Base-by-base conservation (phyloP, 2,888 invertebrate genomes). In the Alcis repandata region DNA sequence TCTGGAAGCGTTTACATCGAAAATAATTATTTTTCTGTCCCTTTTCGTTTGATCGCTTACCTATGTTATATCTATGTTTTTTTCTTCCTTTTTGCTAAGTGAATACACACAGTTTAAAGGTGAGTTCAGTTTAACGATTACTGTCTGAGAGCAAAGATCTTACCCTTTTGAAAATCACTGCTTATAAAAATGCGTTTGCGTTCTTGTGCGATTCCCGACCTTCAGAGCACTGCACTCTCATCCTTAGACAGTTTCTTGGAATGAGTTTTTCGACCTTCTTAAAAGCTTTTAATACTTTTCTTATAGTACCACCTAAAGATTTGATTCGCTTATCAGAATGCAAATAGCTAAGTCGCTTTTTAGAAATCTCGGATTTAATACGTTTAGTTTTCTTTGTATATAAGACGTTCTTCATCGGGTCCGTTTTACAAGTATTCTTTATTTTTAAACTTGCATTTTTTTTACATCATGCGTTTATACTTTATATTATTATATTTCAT, bases 161-260 rank as follows among this genome's bases (percentile, higher is more conserved):
- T 38, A 62, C 53, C 53, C 61, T 62, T 68, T 67, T 62, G 48
- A 66, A 58, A 63, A 36, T 59, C 57, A 59, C 48, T 38, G 51
- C 51, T 69, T 59, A 58, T 57, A 59, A 61, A 59, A 54, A 54
- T 48, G 56, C 15, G 38, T 20, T 45, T 41, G 49, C 58, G 36
- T 61, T 59, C 10, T 49, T 27, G 38, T 33, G 33, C 59, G 36
- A 60, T 56, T 59, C n/a, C 33, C 17, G 38, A 58, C 43, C 36
- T 54, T 43, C 40, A 11, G 32, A 59, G 22, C 41, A 22, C 33
- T 48, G 49, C 22, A 59, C 49, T 64, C 40, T 62, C 10, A 53
- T 63, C 52, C 27, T 36, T 19, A 57, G 58, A 52, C 45, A 38
- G 57, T 58, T 32, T 53, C 33, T 15, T 41, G 20, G n/a, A 49